phyloP scores from a whole-genome alignment of 2,888 invertebrate genomes.

The Cosmorhoe ocellata region DNA sequence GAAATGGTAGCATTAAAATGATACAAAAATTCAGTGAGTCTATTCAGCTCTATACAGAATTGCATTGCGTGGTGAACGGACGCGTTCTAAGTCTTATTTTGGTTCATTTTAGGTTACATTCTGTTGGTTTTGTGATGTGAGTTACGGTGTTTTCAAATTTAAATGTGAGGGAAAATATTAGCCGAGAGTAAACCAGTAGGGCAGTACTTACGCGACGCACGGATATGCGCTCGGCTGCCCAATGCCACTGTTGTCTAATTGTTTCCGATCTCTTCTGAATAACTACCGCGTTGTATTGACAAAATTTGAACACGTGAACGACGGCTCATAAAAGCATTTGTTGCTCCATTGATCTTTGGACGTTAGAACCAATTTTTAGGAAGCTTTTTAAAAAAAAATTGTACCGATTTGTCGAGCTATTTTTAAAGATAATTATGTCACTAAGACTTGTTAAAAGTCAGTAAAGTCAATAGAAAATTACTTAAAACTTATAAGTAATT shows the following conservation, averaged over 20 bases:
- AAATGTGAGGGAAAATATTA: constrained; percentile 53
- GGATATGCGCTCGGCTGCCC: constrained; percentile 78
- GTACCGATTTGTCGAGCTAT: background rate
- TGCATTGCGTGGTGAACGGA: background rate
- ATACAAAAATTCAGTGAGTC: constrained; percentile 40
- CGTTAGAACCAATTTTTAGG: constrained; percentile 11
- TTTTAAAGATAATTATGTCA: no score
- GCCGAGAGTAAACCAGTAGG: constrained; percentile 66
- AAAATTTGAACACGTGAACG: constrained; percentile 73
- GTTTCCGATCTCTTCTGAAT: constrained; percentile 79
- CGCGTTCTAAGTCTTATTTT: constrained; percentile 12
- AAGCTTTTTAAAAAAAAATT: background rate
- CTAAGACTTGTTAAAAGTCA: no score
- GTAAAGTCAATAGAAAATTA: no score
- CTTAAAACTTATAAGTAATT: no score
- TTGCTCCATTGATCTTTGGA: constrained; percentile 47
- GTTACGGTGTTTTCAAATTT: constrained; percentile 37
- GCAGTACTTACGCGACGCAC: constrained; percentile 59
- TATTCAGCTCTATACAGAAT: constrained; percentile 20
- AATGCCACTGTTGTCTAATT: constrained; percentile 79
- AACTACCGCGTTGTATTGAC: constrained; percentile 70
- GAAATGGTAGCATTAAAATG: constrained; percentile 44
- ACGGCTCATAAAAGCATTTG: constrained; percentile 54
- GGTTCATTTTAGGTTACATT: constrained; percentile 28
- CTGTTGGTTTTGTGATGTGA: constrained; percentile 19